These are phyloP conservation scores for Scaptomyza tumidula DNA, from an alignment of 2,888 invertebrate species.

Conservation along the genomic window DNA sequence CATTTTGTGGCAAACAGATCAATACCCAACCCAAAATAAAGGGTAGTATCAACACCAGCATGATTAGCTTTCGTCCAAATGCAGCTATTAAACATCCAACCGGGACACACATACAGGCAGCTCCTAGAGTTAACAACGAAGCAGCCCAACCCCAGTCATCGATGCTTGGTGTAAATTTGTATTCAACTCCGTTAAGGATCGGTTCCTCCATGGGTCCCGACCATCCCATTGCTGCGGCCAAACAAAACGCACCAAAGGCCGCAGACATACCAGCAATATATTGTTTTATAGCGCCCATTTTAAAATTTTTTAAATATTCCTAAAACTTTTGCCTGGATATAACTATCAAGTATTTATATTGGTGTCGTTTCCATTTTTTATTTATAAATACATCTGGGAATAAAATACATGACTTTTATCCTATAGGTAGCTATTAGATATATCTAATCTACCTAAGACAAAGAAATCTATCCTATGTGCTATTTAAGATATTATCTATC, in stretches of 20 bases:
- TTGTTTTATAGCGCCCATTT: slow-evolving; percentile 38
- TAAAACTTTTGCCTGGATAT: not conserved
- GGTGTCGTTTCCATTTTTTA: too few relatives aligned
- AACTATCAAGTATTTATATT: not conserved
- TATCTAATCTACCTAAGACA: too few relatives aligned
- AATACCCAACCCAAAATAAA: slow-evolving; percentile 89
- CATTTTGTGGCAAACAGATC: slow-evolving; percentile 88
- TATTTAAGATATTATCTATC: too few relatives aligned
- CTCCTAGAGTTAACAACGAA: slow-evolving; percentile 89
- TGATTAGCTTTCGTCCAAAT: slow-evolving; percentile 88
- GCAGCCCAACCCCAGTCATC: slow-evolving; percentile 88
- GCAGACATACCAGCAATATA: slow-evolving; percentile 51
- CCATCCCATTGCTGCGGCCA: slow-evolving; percentile 64
- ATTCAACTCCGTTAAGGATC: slow-evolving; percentile 11
- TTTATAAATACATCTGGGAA: not conserved
- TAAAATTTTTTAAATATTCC: not conserved
- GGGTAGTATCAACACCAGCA: slow-evolving; percentile 85
- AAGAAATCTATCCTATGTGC: too few relatives aligned
- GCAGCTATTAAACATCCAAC: slow-evolving; percentile 88
- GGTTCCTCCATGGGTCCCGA: slow-evolving; percentile 51
- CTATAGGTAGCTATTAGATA: too few relatives aligned
- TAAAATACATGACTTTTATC: too few relatives aligned
- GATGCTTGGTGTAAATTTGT: slow-evolving; percentile 84
- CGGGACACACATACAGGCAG: slow-evolving; percentile 88
- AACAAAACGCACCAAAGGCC: slow-evolving; percentile 52